phyloP scores from a whole-genome alignment of 2,113 vertebrate species.

The Dromas ardeola region DNA sequence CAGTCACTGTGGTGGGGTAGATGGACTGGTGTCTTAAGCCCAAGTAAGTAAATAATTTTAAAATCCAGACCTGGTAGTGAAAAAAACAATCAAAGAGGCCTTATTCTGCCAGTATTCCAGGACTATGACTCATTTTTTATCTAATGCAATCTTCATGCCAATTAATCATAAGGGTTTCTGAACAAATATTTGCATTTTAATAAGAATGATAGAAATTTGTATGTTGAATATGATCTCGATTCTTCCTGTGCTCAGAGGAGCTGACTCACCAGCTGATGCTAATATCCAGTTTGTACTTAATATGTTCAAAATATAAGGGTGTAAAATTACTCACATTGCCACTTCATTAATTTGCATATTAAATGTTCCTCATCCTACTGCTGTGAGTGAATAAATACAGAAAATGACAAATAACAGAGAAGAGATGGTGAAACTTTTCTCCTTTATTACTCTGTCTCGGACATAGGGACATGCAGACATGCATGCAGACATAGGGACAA shows the following conservation, averaged over 20 bases:
- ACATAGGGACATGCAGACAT: background rate
- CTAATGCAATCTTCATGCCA: background rate
- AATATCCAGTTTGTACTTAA: background rate
- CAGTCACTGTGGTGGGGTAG: background rate
- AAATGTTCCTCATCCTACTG: background rate
- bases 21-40: background rate
- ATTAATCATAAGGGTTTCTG: background rate
- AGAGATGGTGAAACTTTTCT: background rate
- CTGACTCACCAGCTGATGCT: background rate
- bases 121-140: conserved; percentile 16
- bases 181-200: conserved; percentile 50
- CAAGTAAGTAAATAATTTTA: background rate
- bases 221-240: background rate
- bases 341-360: conserved; percentile 2
- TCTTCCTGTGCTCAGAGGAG: background rate
- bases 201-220: conserved; percentile 16
- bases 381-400: background rate
- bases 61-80: background rate
- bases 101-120: background rate
- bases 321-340: conserved; percentile 14
- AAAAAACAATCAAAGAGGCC: background rate
- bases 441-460: background rate
- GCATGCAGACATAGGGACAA: background rate
- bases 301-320: background rate
- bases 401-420: background rate